Evolutionary conservation across 1,140 invertebrate species (phyloP).

Genomic region (Teleopsis dalmanni): DNA sequence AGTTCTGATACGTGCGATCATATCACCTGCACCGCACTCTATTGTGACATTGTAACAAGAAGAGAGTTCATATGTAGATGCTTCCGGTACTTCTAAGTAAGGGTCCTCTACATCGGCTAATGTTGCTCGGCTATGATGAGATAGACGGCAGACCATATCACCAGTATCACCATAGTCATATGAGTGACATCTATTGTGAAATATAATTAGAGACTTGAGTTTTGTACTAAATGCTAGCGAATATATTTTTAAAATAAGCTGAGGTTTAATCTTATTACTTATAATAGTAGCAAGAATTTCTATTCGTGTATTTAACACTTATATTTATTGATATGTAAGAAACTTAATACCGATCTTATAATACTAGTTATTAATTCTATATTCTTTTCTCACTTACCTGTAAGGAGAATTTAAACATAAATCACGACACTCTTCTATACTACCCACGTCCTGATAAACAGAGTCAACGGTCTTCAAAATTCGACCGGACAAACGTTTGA

Average conservation of each 20-base stretch:
- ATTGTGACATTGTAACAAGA: slow-evolving; percentile 93
- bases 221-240: too few relatives aligned
- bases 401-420: slow-evolving; percentile 80
- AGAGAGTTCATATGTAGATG: slow-evolving; percentile 83
- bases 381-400: slow-evolving; percentile 40
- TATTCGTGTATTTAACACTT: too few relatives aligned
- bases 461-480: slow-evolving; percentile 91
- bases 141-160: slow-evolving; percentile 83
- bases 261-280: background rate
- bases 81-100: slow-evolving; percentile 80
- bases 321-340: too few relatives aligned
- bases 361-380: too few relatives aligned
- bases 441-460: slow-evolving; percentile 82
- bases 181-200: slow-evolving; percentile 66
- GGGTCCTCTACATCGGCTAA: slow-evolving; percentile 84
- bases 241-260: too few relatives aligned
- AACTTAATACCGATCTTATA: too few relatives aligned
- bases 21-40: slow-evolving; percentile 83
- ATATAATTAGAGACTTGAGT: background rate
- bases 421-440: slow-evolving; percentile 77
- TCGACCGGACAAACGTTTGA: slow-evolving; percentile 76
- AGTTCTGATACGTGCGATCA: slow-evolving; percentile 86
- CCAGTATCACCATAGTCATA: slow-evolving; percentile 90
- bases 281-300: too few relatives aligned
- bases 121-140: slow-evolving; percentile 82